A percentile compares a stretch with the other conserved stretches of the same genome.
Conservation (phyloP, 2,888 invertebrate species). For the Acrocera orbiculus region DNA sequence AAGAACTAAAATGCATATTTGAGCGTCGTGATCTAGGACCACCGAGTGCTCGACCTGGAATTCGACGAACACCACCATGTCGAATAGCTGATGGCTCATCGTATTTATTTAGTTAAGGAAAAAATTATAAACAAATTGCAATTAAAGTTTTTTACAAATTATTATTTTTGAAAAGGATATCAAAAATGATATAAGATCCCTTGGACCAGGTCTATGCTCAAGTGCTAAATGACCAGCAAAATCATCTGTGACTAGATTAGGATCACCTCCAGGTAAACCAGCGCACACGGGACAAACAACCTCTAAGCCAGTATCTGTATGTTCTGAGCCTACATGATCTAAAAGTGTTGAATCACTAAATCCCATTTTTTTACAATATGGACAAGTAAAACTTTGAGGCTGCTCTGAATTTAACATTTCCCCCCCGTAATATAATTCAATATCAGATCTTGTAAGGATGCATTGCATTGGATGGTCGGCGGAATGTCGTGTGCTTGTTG, state of each 20-base stretch:
- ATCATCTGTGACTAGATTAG: conserved; percentile 95
- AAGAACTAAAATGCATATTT: conserved; percentile 90
- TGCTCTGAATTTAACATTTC: conserved; percentile 82
- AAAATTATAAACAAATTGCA: conserved; percentile 3
- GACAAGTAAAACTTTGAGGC: conserved; percentile 93
- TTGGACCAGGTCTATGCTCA: conserved; percentile 77
- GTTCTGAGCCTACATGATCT: conserved; percentile 80
- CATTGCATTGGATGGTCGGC: conserved; percentile 98
- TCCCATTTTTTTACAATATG: conserved; percentile 93
- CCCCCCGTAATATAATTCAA: conserved; percentile 91
- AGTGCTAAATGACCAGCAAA: conserved; percentile 89
- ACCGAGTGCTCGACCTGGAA: conserved; percentile 60
- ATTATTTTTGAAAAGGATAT: conserved; percentile 42
- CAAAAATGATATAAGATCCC: conserved; percentile 84
- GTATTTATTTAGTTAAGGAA: conserved; percentile 29
- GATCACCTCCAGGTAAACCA: conserved; percentile 89
- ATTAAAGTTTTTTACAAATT: too few relatives aligned
- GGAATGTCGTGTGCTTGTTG: conserved; percentile 79
- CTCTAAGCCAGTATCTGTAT: conserved; percentile 80
- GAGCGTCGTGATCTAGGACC: conserved; percentile 65
- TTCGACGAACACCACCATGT: conserved; percentile 57
- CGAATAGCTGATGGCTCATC: conserved; percentile 76
- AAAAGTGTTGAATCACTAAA: conserved; percentile 82
- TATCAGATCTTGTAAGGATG: conserved; percentile 90
- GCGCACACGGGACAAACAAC: conserved; percentile 98